Percentiles rank a stretch among this genome's conserved stretches.
Conservation (phyloP, 2,888 invertebrate species). For the Caenorhabditis auriculariae region DNA sequence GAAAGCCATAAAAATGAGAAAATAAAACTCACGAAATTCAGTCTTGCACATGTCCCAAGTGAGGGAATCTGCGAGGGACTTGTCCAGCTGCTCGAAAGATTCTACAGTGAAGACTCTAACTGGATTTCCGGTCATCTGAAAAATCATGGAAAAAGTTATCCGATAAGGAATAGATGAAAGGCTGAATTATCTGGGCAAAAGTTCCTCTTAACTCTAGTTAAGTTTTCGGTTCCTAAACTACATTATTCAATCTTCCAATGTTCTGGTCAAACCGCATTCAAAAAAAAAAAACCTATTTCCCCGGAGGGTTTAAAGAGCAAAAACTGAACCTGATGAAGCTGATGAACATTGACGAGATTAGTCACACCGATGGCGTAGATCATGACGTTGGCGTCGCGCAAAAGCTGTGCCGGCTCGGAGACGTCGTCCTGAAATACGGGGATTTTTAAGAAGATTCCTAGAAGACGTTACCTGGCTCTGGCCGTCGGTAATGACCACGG, state of each 20-base stretch:
- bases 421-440: conserved; percentile 51
- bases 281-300: too few species aligned
- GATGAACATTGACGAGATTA: conserved; percentile 58
- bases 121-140: conserved; percentile 59
- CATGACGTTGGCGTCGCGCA: conserved; percentile 62
- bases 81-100: conserved; percentile 59
- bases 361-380: conserved; percentile 65
- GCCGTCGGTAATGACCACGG: conserved; percentile 65
- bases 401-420: conserved; percentile 53
- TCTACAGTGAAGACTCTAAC: conserved; percentile 62
- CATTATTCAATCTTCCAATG: too few species aligned
- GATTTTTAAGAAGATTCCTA: neutral
- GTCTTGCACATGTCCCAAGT: conserved; percentile 63
- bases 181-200: neutral
- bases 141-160: too few species aligned
- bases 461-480: conserved; percentile 51
- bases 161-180: neutral
- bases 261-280: too few species aligned
- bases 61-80: conserved; percentile 54
- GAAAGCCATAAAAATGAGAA: neutral
- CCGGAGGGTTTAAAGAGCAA: neutral
- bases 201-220: too few species aligned
- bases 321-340: conserved; percentile 58
- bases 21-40: conserved; percentile 57
- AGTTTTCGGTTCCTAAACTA: too few species aligned